phyloP scores from a whole-genome alignment of 2,888 invertebrate species.

The Leptopilina syphax region DNA sequence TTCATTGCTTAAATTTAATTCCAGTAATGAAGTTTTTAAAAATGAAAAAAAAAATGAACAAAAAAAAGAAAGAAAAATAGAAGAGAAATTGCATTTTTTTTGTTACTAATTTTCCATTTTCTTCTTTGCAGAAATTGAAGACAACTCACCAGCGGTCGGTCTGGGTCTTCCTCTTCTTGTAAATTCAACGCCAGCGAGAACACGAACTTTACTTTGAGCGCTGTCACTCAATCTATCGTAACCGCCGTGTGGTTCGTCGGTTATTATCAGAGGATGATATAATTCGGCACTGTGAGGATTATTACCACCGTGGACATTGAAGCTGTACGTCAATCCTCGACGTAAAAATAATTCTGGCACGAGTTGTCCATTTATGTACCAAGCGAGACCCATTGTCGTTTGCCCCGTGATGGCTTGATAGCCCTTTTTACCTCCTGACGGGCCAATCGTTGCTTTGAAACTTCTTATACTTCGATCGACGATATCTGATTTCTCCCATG shows the following conservation, averaged over 20 bases:
- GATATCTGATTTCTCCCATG: slow-evolving; percentile 78
- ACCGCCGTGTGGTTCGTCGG: slow-evolving; percentile 90
- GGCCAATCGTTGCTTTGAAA: slow-evolving; percentile 90
- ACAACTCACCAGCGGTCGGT: slow-evolving; percentile 83
- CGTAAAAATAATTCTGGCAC: slow-evolving; percentile 92
- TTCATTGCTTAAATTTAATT: slow-evolving; percentile 79
- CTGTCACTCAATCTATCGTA: slow-evolving; percentile 85
- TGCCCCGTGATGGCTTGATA: slow-evolving; percentile 86
- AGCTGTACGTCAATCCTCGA: slow-evolving; percentile 90
- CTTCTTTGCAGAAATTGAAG: slow-evolving; percentile 76
- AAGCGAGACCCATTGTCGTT: slow-evolving; percentile 86
- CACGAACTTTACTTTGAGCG: slow-evolving; percentile 84
- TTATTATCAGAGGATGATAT: slow-evolving; percentile 94
- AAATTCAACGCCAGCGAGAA: slow-evolving; percentile 88
- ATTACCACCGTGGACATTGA: slow-evolving; percentile 90
- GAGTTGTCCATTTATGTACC: slow-evolving; percentile 95
- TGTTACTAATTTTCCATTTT: slow-evolving; percentile 79
- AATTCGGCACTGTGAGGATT: slow-evolving; percentile 90
- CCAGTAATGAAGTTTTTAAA: slow-evolving; percentile 84
- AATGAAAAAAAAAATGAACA: too few relatives aligned
- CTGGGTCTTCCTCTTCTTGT: slow-evolving; percentile 89
- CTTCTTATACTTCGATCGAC: slow-evolving; percentile 83
- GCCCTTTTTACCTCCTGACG: slow-evolving; percentile 88
- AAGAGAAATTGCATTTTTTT: slow-evolving; percentile 60
- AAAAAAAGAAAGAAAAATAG: too few relatives aligned